Percentiles rank a stretch among this genome's conserved stretches.
These are phyloP conservation scores for Elymnias hypermnestra DNA, from an alignment of 1,140 invertebrate genomes.

Conservation along the genomic window DNA sequence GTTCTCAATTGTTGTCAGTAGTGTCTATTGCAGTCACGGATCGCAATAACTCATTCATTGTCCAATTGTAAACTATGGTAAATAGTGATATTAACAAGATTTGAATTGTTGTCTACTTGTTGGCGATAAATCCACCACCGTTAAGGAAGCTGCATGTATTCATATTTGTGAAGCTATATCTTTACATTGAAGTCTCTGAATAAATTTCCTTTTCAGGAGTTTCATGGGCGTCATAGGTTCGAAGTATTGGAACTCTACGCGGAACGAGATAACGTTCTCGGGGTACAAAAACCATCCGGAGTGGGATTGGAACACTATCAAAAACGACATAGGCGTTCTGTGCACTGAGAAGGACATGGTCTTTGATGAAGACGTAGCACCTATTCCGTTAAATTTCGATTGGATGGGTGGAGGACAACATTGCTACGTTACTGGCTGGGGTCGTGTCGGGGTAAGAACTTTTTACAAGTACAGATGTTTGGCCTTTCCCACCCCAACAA, in stretches of 20 bases:
- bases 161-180: too few species aligned
- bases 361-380: not conserved
- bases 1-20: too few species aligned
- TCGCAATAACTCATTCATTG: too few species aligned
- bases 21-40: too few species aligned
- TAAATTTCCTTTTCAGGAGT: constrained; percentile 1
- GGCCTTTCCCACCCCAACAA: too few species aligned
- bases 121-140: too few species aligned
- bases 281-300: constrained; percentile 2
- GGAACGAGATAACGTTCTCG: not conserved
- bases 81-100: too few species aligned
- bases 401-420: not conserved
- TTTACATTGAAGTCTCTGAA: too few species aligned
- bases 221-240: constrained; percentile 7
- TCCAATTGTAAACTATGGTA: too few species aligned
- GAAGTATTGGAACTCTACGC: constrained; percentile 7
- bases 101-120: too few species aligned
- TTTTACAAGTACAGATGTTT: too few species aligned
- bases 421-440: constrained; percentile 3
- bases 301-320: constrained; percentile 4
- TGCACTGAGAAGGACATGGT: not conserved
- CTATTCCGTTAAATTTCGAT: not conserved
- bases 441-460: constrained; percentile 1
- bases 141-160: too few species aligned
- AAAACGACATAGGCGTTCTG: constrained; percentile 12